Conservation (phyloP, 2,888 invertebrate species). For the Drosophila buzzatii region DNA sequence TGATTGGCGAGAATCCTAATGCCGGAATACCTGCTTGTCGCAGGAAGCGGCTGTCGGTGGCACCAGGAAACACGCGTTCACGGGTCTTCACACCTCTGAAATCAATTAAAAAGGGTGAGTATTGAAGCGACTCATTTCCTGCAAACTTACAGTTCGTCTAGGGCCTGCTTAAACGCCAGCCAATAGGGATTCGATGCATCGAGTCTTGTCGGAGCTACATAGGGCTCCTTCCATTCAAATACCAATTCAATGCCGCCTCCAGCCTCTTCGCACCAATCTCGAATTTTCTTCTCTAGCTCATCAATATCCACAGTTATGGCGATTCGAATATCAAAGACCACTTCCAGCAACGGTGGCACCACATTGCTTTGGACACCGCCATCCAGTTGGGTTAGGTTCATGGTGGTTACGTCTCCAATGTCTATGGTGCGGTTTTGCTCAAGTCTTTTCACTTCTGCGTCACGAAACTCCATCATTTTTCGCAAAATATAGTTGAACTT, state of each 20-base stretch:
- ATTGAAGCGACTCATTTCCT: not conserved
- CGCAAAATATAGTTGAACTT: conserved; percentile 89
- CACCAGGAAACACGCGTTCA: conserved; percentile 93
- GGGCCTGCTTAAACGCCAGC: conserved; percentile 88
- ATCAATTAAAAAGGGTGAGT: not conserved
- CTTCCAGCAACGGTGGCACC: conserved; percentile 90
- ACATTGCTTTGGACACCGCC: conserved; percentile 94
- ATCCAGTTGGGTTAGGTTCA: conserved; percentile 89
- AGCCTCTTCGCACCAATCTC: conserved; percentile 88
- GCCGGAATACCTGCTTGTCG: conserved; percentile 93
- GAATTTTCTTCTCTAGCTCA: conserved; percentile 87
- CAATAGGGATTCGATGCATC: conserved; percentile 89
- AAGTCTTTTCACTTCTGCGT: conserved; percentile 86
- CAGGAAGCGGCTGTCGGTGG: conserved; percentile 94
- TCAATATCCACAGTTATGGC: conserved; percentile 86
- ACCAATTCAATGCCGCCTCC: conserved; percentile 89
- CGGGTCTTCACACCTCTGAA: conserved; percentile 88
- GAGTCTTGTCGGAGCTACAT: conserved; percentile 87
- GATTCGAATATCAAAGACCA: conserved; percentile 88
- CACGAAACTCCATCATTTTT: conserved; percentile 88
- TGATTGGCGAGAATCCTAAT: conserved; percentile 96
- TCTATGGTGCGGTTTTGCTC: conserved; percentile 83
- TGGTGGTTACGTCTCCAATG: conserved; percentile 90
- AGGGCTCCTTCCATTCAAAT: conserved; percentile 88
- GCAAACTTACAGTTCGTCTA: conserved; percentile 87